Evolutionary conservation across 1,140 invertebrate genomes (phyloP).

Genomic region (Drosophila ohnishii): DNA sequence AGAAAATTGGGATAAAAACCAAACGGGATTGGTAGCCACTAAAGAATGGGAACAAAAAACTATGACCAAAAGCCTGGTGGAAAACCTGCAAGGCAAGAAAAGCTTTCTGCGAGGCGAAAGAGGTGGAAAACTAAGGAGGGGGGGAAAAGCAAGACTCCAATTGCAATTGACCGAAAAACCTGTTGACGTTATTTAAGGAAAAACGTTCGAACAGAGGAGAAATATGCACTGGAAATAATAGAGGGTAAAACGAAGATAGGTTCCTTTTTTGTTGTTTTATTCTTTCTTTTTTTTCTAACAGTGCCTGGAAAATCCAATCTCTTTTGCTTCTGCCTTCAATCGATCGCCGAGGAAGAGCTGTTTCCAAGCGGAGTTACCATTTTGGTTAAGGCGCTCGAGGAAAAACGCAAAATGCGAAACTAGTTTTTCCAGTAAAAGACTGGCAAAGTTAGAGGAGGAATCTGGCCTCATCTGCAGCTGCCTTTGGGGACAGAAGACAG

Average conservation of each 20-base stretch:
- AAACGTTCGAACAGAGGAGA: conserved; percentile 7
- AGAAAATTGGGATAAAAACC: conserved; percentile 26
- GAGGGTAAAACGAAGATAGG: neutral
- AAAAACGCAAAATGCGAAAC: conserved; percentile 32
- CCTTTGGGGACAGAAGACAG: neutral
- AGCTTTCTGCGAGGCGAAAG: conserved; percentile 5
- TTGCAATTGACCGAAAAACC: conserved; percentile 43
- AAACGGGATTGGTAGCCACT: conserved; percentile 12
- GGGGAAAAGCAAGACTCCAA: conserved; percentile 10
- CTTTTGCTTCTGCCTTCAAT: conserved; percentile 3
- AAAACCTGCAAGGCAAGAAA: conserved; percentile 37
- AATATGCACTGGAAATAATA: conserved; percentile 4
- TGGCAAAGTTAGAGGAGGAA: conserved; percentile 7
- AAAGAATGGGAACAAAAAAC: conserved; percentile 19
- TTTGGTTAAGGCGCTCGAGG: conserved; percentile 14
- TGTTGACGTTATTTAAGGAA: conserved; percentile 44
- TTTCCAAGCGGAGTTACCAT: conserved; percentile 16
- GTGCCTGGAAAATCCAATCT: conserved; percentile 14
- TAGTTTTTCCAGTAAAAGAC: conserved; percentile 47
- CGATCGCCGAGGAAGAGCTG: conserved; percentile 10
- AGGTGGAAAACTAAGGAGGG: neutral
- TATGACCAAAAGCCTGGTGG: neutral
- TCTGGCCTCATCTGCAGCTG: conserved; percentile 35
- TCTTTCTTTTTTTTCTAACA: neutral
- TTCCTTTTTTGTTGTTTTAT: neutral